Percentiles rank a stretch among this genome's conserved stretches.
phyloP scores from a whole-genome alignment of 2,888 invertebrate genomes.

The Microctonus aethiopoides region DNA sequence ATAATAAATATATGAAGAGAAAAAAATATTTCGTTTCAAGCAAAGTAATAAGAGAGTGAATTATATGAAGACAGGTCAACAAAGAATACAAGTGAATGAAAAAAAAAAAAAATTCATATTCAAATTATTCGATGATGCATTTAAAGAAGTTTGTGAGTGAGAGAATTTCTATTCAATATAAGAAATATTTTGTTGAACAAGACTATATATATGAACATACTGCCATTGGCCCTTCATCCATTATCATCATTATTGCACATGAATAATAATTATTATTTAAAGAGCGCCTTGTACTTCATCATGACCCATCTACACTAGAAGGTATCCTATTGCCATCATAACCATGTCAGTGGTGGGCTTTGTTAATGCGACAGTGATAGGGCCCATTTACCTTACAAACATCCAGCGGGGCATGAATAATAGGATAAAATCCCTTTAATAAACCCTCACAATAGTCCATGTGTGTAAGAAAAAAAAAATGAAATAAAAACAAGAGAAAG shows the following conservation, averaged over 20 bases:
- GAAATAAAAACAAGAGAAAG: too few relatives aligned
- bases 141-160: slow-evolving; percentile 48
- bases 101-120: slow-evolving; percentile 59
- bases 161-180: slow-evolving; percentile 30
- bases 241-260: slow-evolving; percentile 52
- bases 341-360: slow-evolving; percentile 60
- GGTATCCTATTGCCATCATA: slow-evolving; percentile 65
- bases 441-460: slow-evolving; percentile 47
- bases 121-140: slow-evolving; percentile 60
- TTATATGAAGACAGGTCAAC: slow-evolving; percentile 52
- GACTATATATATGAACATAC: too few relatives aligned
- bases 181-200: slow-evolving; percentile 38
- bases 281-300: neutral
- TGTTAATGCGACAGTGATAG: slow-evolving; percentile 63
- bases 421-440: slow-evolving; percentile 40
- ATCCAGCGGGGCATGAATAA: slow-evolving; percentile 44
- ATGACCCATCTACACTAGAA: slow-evolving; percentile 36
- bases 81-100: slow-evolving; percentile 55
- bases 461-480: slow-evolving; percentile 6
- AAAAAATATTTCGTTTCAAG: slow-evolving; percentile 13
- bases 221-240: slow-evolving; percentile 35
- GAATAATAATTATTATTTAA: slow-evolving; percentile 47
- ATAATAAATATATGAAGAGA: slow-evolving; percentile 8
- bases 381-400: slow-evolving; percentile 57
- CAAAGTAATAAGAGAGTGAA: slow-evolving; percentile 31